Evolutionary conservation across 2,113 vertebrate species (phyloP).

Genomic region (Myotis davidii): DNA sequence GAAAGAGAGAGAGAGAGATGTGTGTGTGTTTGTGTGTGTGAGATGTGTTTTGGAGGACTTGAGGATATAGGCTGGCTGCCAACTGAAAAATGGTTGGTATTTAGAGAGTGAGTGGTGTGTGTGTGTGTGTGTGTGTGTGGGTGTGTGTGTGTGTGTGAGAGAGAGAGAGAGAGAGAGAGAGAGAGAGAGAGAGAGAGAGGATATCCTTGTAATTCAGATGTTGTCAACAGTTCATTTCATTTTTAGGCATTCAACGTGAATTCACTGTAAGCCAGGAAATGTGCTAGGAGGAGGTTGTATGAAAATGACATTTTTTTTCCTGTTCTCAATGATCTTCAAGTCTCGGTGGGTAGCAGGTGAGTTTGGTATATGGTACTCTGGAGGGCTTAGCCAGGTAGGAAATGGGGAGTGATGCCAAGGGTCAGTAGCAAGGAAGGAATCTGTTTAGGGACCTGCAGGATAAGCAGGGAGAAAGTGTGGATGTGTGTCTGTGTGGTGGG

Average conservation of each 20-base stretch:
- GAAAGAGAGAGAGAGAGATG: not conserved
- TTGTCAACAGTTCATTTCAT: not conserved
- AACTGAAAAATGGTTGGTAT: too few relatives aligned
- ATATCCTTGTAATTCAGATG: not conserved
- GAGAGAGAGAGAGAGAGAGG: not conserved
- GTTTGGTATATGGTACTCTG: fast-evolving
- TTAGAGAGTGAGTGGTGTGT: too few relatives aligned
- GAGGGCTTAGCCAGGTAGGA: too few relatives aligned
- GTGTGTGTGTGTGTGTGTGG: too few relatives aligned
- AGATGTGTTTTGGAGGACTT: too few relatives aligned
- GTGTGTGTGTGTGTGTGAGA: not conserved
- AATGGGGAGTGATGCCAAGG: not conserved
- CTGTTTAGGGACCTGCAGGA: fast-evolving
- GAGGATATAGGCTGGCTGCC: too few relatives aligned
- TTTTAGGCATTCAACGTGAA: not conserved
- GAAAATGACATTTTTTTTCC: too few relatives aligned
- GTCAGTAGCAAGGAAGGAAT: not conserved
- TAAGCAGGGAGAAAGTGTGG: not conserved
- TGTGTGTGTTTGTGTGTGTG: too few relatives aligned
- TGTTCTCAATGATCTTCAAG: not conserved
- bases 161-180: not conserved
- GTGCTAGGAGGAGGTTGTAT: not conserved
- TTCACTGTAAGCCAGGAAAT: too few relatives aligned
- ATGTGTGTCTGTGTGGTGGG: not conserved
- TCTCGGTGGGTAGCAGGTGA: not conserved